Evolutionary conservation across 2,113 vertebrate genomes (phyloP).

Genomic region (Carlito syrichta): DNA sequence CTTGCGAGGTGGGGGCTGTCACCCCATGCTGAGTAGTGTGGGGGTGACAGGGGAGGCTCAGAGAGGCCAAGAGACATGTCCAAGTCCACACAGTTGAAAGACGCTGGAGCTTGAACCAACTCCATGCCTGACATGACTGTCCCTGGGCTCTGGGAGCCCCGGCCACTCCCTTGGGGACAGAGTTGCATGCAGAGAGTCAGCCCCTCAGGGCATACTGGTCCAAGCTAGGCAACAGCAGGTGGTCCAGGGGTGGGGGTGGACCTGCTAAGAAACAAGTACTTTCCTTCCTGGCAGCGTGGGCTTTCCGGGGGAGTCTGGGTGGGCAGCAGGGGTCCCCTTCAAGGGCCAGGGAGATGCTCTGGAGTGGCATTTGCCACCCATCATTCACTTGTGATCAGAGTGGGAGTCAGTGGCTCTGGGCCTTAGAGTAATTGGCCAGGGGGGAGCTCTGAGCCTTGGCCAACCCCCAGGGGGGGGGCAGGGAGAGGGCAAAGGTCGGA

Average conservation of each 20-base stretch:
- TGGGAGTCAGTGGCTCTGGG: background rate
- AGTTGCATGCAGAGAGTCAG: background rate
- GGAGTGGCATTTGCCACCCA: background rate
- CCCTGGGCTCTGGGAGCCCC: too few relatives aligned
- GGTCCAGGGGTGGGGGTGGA: accelerated
- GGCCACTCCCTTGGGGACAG: accelerated
- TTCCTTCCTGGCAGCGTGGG: accelerated
- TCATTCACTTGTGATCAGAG: background rate
- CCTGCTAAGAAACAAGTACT: background rate
- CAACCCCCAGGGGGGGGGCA: accelerated
- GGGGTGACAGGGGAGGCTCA: background rate
- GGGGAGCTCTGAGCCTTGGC: accelerated
- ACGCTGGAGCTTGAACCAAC: background rate
- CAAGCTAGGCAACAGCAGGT: background rate
- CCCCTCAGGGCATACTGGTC: background rate
- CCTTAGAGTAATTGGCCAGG: accelerated
- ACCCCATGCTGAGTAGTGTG: accelerated
- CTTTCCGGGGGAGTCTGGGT: background rate
- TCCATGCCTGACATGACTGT: accelerated
- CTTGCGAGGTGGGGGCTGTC: background rate
- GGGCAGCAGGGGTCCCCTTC: background rate
- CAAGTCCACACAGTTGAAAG: background rate
- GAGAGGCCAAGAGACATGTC: background rate
- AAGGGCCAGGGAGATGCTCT: accelerated
- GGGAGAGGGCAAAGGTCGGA: accelerated